Evolutionary conservation across 2,113 vertebrate genomes (phyloP).

Genomic region (Apaloderma vittatum): DNA sequence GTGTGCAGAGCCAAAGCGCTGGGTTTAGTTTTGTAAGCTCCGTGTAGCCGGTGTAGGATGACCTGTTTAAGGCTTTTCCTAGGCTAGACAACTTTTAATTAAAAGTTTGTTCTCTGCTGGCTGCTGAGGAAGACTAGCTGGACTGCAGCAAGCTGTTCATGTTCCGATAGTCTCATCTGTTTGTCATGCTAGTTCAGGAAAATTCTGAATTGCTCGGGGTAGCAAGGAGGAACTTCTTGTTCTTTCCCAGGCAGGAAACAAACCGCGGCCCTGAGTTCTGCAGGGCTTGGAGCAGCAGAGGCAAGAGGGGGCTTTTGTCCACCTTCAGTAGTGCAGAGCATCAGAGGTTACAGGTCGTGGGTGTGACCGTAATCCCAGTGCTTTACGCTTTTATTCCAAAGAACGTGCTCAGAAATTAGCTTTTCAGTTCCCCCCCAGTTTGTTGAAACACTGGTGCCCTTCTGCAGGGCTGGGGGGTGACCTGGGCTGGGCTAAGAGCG

Average conservation of each 20-base stretch:
- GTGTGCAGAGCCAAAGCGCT: not conserved
- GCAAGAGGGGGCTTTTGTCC: not conserved
- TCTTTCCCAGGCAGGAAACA: conserved; percentile 64
- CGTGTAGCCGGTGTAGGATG: not conserved
- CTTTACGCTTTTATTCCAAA: not conserved
- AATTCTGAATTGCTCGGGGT: conserved; percentile 32
- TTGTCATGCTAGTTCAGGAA: conserved; percentile 29
- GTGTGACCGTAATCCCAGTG: not conserved
- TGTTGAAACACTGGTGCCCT: rapidly evolving
- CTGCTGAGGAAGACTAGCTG: not conserved
- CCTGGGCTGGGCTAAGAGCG: too few relatives aligned
- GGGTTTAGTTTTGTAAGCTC: not conserved
- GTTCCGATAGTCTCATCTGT: conserved; percentile 24
- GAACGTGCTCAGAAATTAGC: not conserved
- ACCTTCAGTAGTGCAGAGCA: not conserved
- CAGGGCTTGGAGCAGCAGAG: not conserved
- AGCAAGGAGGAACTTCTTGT: conserved; percentile 59
- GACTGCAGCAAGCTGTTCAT: not conserved
- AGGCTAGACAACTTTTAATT: conserved; percentile 24
- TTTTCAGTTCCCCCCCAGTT: rapidly evolving
- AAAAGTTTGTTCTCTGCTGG: conserved; percentile 31
- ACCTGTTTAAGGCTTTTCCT: not conserved
- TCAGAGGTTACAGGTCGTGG: rapidly evolving
- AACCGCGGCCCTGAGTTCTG: not conserved
- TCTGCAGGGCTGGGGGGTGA: not conserved